These are phyloP conservation scores for Eledone cirrhosa DNA, from an alignment of 2,888 invertebrate species.

Conservation along the genomic window DNA sequence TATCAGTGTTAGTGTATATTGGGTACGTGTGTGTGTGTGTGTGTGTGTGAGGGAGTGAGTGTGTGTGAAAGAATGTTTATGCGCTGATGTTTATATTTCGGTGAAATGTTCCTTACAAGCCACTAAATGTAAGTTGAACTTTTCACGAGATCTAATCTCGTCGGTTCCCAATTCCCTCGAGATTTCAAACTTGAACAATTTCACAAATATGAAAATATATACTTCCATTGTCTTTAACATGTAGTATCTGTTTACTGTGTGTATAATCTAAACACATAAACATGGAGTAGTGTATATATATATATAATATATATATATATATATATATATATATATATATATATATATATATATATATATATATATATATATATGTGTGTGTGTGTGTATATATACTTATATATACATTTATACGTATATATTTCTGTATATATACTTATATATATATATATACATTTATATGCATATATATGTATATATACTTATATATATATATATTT, in stretches of 20 bases:
- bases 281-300: not conserved
- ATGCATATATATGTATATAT: not conserved
- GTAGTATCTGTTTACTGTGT: not conserved
- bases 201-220: not conserved
- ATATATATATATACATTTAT: not conserved
- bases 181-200: not conserved
- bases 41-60: too few relatives aligned
- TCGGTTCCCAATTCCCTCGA: not conserved
- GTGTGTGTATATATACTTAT: not conserved
- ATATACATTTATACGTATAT: too few relatives aligned
- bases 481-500: not conserved
- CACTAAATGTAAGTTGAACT: not conserved
- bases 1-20: too few relatives aligned
- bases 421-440: not conserved
- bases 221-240: constrained; percentile 4
- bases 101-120: too few relatives aligned
- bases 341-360: not conserved
- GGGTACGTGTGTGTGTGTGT: too few relatives aligned
- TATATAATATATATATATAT: not conserved
- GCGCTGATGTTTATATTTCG: too few relatives aligned
- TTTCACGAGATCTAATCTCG: not conserved
- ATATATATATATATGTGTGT: not conserved
- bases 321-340: not conserved
- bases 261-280: constrained; percentile 15
- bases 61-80: too few relatives aligned